phyloP scores from a whole-genome alignment of 1,140 invertebrate species.

The Magallana ariakensis region DNA sequence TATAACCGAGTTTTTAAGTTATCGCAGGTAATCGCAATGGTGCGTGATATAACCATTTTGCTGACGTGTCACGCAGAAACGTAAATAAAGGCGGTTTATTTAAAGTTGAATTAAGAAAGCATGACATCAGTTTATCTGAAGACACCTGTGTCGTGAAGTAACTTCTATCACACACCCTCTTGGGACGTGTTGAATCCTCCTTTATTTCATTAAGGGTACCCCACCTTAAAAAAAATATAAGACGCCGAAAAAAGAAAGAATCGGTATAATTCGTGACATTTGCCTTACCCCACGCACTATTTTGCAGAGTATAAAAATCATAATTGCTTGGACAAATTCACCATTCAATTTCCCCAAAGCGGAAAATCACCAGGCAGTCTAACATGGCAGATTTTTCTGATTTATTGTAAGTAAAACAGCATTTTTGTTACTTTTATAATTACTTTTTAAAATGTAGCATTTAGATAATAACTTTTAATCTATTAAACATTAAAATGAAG shows the following conservation, averaged over 20 bases:
- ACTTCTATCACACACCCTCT: not conserved
- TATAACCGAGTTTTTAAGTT: too few species aligned
- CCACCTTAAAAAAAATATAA: not conserved
- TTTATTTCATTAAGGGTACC: not conserved
- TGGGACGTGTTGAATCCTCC: slow-evolving; percentile 7
- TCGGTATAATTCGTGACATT: slow-evolving; percentile 2
- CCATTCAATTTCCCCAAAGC: not conserved
- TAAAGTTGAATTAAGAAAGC: slow-evolving; percentile 9
- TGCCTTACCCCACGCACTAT: slow-evolving; percentile 4
- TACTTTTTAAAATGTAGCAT: not conserved
- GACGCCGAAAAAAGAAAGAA: not conserved
- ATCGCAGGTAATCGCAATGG: not conserved
- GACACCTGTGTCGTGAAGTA: not conserved
- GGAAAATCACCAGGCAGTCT: not conserved
- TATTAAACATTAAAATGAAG: not conserved
- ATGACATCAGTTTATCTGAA: not conserved
- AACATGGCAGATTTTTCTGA: slow-evolving; percentile 25
- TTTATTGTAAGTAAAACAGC: not conserved
- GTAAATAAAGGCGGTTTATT: slow-evolving; percentile 16
- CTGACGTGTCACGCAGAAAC: slow-evolving; percentile 11
- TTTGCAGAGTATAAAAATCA: slow-evolving; percentile 6
- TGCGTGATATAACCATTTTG: not conserved
- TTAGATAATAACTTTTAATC: not conserved
- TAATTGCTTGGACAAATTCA: not conserved
- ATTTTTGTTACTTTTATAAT: not conserved